These are phyloP conservation scores for Beroe forskalii DNA, from an alignment of 37 sponge, comb jelly and placozoan genomes.

Conservation along the genomic window DNA sequence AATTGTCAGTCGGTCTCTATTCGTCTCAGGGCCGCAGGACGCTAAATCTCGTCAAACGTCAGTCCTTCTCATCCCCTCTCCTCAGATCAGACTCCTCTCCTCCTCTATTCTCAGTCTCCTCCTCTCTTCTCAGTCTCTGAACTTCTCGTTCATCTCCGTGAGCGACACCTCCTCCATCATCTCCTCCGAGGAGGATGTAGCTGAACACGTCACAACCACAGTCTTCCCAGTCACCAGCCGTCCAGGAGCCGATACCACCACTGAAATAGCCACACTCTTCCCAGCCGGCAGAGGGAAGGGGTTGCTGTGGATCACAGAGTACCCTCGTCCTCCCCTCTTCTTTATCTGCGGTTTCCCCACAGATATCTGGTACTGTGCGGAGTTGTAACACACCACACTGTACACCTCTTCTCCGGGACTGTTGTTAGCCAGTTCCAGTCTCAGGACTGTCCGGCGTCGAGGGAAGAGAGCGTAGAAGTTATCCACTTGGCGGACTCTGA, in stretches of 20 bases:
- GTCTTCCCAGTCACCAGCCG: background rate
- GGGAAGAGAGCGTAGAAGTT: constrained; percentile 63
- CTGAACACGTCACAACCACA: constrained; percentile 23
- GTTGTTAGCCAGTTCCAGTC: background rate
- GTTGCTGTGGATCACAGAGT: background rate
- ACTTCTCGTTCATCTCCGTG: constrained; percentile 34
- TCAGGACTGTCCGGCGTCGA: background rate
- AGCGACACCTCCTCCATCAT: constrained; percentile 43
- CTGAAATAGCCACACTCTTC: background rate
- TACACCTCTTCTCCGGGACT: background rate
- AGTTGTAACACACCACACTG: constrained; percentile 2
- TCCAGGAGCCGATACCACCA: background rate
- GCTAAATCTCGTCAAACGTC: too few relatives aligned
- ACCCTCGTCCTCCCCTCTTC: too few relatives aligned
- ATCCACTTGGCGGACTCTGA: background rate
- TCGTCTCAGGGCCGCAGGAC: too few relatives aligned
- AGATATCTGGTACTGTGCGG: background rate
- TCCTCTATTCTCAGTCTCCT: too few relatives aligned
- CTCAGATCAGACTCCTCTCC: too few relatives aligned
- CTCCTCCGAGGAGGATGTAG: background rate
- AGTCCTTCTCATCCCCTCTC: too few relatives aligned
- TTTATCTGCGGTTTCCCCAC: background rate
- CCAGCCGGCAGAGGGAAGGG: background rate
- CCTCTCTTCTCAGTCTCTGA: background rate
- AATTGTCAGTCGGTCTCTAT: too few relatives aligned